Evolutionary conservation across 1,140 invertebrate genomes (phyloP), one percentile per base, ranked within the genome.

Genomic region (Eueides isabella): DNA sequence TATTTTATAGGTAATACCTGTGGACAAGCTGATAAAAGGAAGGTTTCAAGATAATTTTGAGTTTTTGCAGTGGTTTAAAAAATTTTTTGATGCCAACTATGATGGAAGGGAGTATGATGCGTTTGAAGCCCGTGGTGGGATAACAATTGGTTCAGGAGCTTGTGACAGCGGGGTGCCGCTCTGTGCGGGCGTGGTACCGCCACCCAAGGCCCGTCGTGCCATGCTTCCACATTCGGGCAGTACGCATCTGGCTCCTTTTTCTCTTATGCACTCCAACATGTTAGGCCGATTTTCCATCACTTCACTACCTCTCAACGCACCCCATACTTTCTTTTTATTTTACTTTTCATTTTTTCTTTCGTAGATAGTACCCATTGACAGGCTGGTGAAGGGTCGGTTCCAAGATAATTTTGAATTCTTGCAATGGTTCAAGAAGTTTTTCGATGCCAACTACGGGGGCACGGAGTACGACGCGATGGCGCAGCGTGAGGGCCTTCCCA

Each of bases 391-490:
- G 94, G 98, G 98, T 82, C 96, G 98, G 87, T 99, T 99, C 94
- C 98, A 99, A 96, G 99, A 99, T 94, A 99, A 99, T 94, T 99
- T 99, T 96, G 99, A 99, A 94, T 99, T 99, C 95, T 96, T 99
- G 77, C 99, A 99, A 95, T 99, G 99, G 99, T 99, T 99, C 95
- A 99, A 99, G 95, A 99, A 99, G 92, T 99, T 99, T 94, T 99
- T 99, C 94, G 99, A 99, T 95, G 98, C 98, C 62, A 99, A 99
- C 95, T 99, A 99, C 94, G 98, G 99, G 89, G 98, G 98, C 71
- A 95, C 97, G 79, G 97, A 98, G 71, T 99, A 99, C 93, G 97
- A 99, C 91, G 97, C 98, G 38, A 83, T 93, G 63, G 90, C 91
- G 29, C 81, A 92, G 71, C 91, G 91, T 72, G 82, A 72, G 9